Base-by-base conservation (phyloP, 2,888 invertebrate species). In the Scaeva pyrastri region DNA sequence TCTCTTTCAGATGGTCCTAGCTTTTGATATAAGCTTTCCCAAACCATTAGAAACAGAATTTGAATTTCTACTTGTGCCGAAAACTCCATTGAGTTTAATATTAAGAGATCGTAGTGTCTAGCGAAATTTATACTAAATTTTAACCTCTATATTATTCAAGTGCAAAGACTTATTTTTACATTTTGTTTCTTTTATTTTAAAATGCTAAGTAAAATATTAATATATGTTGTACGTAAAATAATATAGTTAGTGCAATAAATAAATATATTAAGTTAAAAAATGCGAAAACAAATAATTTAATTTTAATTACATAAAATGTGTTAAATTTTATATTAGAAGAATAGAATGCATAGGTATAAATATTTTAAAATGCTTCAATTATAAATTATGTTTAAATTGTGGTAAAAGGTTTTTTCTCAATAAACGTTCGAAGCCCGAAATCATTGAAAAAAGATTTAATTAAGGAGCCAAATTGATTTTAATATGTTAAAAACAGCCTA, bases 61-160 rank as follows among this genome's bases (percentile, higher is more conserved):
- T 90, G 97, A 97, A 91, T 97, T 97, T 92, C 93, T 97, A 66
- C 91, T 97, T 82, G 95, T 96, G 6, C 97, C 97, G 2, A 95
- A 96, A 91, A 94, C 95, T 10, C 96, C 96, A 19, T 94, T 97
- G 14, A 93, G 94, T 11, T 93, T 97, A 89, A 93, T 94, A 76
- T 94, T 97, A 89, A 93, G 93, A 79, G 95, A 96, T 90, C 94
- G 95, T 91, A 93, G 74, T 19, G 77, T 88, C 75, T 91, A 88
- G 89, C 55, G 12, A 0, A 19, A 19, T 45, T 43, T 23, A 8
- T 50, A n/a, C 23, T 10, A 62, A 23, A 14, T 19, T 41, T 21
- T 14, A 36, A 0, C 36, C 66, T 62, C 72, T 52, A 39, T n/a
- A 73, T 23, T 75, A 12, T 26, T 52, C 7, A 55, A 77, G 26